These are phyloP conservation scores for Ursus arctos DNA, from an alignment of 2,113 vertebrate species.

Conservation along the genomic window DNA sequence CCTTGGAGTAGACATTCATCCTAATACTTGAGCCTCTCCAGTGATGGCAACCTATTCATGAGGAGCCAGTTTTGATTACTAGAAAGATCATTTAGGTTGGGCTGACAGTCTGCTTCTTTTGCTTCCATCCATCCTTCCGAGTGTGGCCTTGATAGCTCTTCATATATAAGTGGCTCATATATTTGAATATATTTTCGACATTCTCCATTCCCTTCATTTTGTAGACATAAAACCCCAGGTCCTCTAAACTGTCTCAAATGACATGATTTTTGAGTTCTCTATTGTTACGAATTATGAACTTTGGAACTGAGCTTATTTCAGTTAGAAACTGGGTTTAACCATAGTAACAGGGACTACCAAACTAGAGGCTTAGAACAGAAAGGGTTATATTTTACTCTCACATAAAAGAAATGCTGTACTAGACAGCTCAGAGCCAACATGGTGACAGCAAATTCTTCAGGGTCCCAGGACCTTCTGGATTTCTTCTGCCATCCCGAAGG, in stretches of 20 bases:
- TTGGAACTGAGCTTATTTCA: conserved; percentile 14
- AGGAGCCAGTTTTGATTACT: neutral
- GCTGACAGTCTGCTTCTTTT: neutral
- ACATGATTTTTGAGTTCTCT: conserved; percentile 35
- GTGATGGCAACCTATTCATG: too few species aligned
- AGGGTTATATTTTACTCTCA: neutral
- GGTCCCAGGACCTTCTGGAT: neutral
- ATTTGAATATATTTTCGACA: neutral
- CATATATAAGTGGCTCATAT: neutral
- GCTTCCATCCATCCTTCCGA: neutral
- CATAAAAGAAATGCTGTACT: neutral
- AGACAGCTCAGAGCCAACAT: neutral
- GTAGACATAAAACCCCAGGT: neutral
- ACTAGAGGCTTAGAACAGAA: neutral
- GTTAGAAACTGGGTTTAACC: conserved; percentile 4
- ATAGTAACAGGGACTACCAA: neutral
- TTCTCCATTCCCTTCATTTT: neutral
- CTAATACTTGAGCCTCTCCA: neutral
- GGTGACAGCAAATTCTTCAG: neutral
- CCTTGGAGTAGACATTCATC: neutral
- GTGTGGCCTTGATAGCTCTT: neutral
- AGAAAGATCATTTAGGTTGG: neutral
- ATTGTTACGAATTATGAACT: neutral
- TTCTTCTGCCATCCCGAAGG: neutral
- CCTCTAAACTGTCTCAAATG: neutral